These are phyloP conservation scores for Phyllostomus discolor DNA, from an alignment of 2,113 vertebrate species.

Conservation along the genomic window DNA sequence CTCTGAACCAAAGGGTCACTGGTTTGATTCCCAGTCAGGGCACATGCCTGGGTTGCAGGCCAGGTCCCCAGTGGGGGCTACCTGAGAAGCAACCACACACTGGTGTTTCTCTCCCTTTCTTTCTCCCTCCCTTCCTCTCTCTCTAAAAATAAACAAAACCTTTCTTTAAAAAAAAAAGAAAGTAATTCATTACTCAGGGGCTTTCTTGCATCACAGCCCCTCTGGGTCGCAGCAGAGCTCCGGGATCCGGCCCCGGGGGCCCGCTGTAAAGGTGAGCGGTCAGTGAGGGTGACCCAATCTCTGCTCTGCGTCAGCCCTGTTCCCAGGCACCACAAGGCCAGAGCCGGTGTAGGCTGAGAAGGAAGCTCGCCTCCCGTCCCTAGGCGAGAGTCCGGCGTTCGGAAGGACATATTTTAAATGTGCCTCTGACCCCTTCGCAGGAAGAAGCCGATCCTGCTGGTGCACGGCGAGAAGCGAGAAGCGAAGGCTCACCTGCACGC, in stretches of 20 bases:
- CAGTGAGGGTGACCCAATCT: fast-evolving
- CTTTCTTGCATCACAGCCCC: not conserved
- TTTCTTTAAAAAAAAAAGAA: too few relatives aligned
- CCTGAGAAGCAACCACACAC: too few relatives aligned
- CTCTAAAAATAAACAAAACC: too few relatives aligned
- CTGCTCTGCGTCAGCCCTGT: too few relatives aligned
- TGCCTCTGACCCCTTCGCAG: conserved; percentile 75
- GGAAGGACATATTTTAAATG: not conserved
- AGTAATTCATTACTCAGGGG: not conserved
- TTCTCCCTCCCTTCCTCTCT: too few relatives aligned
- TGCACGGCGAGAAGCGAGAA: conserved; percentile 95
- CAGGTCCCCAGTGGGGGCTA: too few relatives aligned
- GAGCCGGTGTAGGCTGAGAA: fast-evolving
- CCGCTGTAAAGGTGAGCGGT: not conserved
- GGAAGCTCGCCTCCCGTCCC: not conserved
- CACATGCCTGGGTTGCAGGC: too few relatives aligned
- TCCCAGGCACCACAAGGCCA: not conserved
- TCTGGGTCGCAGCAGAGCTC: not conserved
- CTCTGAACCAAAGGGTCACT: too few relatives aligned
- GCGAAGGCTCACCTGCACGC: conserved; percentile 91
- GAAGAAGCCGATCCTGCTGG: conserved; percentile 89
- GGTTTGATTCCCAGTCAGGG: too few relatives aligned
- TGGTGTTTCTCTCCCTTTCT: too few relatives aligned
- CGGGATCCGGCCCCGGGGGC: not conserved
- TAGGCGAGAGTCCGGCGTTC: not conserved